Conservation (phyloP, 2,113 vertebrate species). For the Saccopteryx leptura region DNA sequence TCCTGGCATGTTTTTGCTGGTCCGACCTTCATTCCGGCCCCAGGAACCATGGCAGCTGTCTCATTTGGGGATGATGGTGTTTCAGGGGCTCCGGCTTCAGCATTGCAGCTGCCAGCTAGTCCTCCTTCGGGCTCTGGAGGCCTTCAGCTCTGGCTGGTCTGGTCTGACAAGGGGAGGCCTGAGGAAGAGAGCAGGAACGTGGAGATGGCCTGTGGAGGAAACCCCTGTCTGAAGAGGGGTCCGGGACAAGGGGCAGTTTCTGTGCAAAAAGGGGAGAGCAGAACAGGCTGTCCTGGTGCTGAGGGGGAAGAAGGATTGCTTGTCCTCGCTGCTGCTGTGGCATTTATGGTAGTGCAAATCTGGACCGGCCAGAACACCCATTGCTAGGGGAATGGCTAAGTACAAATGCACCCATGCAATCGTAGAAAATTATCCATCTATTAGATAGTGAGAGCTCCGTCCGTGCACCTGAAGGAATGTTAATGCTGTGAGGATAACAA, state of each 20-base stretch:
- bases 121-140: background rate
- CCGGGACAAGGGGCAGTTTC: background rate
- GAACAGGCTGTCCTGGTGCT: background rate
- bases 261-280: background rate
- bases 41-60: background rate
- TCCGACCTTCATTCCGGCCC: background rate
- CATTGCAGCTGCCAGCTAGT: background rate
- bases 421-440: background rate
- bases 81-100: background rate
- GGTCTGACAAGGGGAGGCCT: background rate
- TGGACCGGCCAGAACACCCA: background rate
- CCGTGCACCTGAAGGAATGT: background rate
- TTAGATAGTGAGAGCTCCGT: background rate
- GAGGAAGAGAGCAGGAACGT: background rate
- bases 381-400: background rate
- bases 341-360: background rate
- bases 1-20: background rate
- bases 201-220: background rate
- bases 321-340: background rate
- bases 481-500: background rate
- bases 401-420: background rate
- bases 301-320: background rate
- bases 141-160: background rate
- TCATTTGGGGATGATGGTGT: background rate
- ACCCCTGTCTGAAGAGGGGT: background rate